Conservation (phyloP, 2,113 vertebrate genomes). For the Oncorhynchus gorbuscha region DNA sequence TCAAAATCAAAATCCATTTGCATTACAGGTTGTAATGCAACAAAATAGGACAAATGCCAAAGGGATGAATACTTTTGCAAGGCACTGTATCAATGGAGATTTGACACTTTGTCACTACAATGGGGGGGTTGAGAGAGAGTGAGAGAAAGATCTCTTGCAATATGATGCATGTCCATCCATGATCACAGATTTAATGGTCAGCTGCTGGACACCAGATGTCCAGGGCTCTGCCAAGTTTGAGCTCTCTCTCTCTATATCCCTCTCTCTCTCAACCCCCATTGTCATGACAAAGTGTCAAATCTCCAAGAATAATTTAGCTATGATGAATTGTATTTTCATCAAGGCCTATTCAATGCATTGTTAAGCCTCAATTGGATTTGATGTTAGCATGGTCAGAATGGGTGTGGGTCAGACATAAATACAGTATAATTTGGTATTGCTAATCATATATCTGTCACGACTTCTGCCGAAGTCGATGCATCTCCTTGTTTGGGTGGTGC, state of each 20-base stretch:
- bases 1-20: no score
- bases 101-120: not conserved
- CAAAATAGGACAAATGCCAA: no score
- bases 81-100: conserved; percentile 13
- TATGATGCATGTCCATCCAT: not conserved
- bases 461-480: no score
- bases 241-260: not conserved
- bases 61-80: no score
- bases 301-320: conserved; percentile 22
- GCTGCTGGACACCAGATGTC: conserved; percentile 52
- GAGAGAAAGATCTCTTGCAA: not conserved
- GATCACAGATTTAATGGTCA: conserved; percentile 25
- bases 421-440: not conserved
- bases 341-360: no score
- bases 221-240: conserved; percentile 32
- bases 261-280: not conserved
- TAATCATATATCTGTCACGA: not conserved
- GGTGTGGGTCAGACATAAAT: not conserved
- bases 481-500: no score
- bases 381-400: no score
- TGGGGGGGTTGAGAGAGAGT: no score
- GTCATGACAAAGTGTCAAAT: not conserved
- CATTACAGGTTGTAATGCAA: no score
- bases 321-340: conserved; percentile 18
- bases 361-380: no score